These are phyloP conservation scores for Eupeodes luniger DNA, from an alignment of 2,888 invertebrate genomes.

Conservation along the genomic window DNA sequence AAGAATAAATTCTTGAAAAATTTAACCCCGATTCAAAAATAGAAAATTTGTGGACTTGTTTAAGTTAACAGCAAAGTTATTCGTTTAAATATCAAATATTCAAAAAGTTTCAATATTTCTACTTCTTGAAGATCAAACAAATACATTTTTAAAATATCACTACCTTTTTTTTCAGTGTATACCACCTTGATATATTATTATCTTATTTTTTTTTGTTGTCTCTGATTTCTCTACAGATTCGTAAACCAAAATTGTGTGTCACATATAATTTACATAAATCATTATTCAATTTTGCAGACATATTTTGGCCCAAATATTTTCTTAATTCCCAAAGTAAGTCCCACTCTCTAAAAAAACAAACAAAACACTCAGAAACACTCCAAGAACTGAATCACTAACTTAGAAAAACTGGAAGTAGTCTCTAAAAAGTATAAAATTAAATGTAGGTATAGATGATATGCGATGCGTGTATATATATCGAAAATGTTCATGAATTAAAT, in stretches of 20 bases:
- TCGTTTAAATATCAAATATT: no score
- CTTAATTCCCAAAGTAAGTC: constrained; percentile 16
- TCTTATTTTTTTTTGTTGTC: neutral
- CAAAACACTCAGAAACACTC: neutral
- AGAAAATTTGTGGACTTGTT: no score
- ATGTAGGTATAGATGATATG: constrained; percentile 51
- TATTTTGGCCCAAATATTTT: constrained; percentile 53
- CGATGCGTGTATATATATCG: constrained; percentile 66
- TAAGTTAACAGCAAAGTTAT: no score
- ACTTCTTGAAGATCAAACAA: no score
- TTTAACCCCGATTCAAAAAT: no score
- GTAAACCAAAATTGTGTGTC: constrained; percentile 42
- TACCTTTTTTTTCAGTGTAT: constrained; percentile 1
- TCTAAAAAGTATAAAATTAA: constrained; percentile 25
- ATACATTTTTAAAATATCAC: no score
- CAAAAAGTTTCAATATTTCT: no score
- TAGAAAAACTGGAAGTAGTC: constrained; percentile 1
- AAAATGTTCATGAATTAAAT: constrained; percentile 25
- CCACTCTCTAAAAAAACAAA: constrained; percentile 28
- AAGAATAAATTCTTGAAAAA: no score
- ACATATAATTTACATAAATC: constrained; percentile 57
- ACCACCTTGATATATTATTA: neutral
- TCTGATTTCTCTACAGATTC: constrained; percentile 36
- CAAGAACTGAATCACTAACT: constrained; percentile 29
- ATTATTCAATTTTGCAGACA: constrained; percentile 38